Evolutionary conservation across 1,140 invertebrate species (phyloP).

Genomic region (Heliothis virescens): DNA sequence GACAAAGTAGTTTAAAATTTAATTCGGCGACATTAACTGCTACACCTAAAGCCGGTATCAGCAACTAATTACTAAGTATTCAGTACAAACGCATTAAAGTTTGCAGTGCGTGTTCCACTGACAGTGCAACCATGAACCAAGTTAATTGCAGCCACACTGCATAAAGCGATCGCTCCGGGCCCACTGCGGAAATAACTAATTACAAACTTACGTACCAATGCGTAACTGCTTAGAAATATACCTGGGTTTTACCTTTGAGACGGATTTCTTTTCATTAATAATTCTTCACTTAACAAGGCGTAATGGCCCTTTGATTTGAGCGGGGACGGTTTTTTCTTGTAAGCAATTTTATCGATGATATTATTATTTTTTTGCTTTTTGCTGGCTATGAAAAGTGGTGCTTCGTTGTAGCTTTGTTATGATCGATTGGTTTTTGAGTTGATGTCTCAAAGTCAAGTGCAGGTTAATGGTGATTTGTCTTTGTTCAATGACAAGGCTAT

Average conservation of each 20-base stretch:
- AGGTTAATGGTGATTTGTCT: too few species aligned
- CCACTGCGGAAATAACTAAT: slow-evolving; percentile 61
- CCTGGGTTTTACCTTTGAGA: background rate
- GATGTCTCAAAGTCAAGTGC: background rate
- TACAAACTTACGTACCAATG: slow-evolving; percentile 54
- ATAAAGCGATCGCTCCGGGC: slow-evolving; percentile 53
- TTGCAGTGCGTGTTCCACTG: slow-evolving; percentile 31
- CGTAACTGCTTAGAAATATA: slow-evolving; percentile 12
- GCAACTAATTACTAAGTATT: slow-evolving; percentile 47
- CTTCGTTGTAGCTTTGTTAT: background rate
- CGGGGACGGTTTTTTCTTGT: background rate
- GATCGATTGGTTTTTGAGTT: background rate
- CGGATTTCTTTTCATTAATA: slow-evolving; percentile 15
- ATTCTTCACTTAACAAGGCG: slow-evolving; percentile 16
- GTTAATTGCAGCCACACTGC: slow-evolving; percentile 43
- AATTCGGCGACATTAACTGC: background rate
- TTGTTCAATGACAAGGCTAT: too few species aligned
- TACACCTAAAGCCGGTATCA: slow-evolving; percentile 10
- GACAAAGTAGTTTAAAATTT: too few species aligned
- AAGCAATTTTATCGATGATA: slow-evolving; percentile 9
- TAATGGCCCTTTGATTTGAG: slow-evolving; percentile 19
- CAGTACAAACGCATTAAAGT: slow-evolving; percentile 39
- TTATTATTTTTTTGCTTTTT: background rate
- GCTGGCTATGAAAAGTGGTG: background rate
- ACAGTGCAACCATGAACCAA: slow-evolving; percentile 35